These are phyloP conservation scores for Alligator mississippiensis DNA, from an alignment of 2,113 vertebrate genomes.

Conservation along the genomic window DNA sequence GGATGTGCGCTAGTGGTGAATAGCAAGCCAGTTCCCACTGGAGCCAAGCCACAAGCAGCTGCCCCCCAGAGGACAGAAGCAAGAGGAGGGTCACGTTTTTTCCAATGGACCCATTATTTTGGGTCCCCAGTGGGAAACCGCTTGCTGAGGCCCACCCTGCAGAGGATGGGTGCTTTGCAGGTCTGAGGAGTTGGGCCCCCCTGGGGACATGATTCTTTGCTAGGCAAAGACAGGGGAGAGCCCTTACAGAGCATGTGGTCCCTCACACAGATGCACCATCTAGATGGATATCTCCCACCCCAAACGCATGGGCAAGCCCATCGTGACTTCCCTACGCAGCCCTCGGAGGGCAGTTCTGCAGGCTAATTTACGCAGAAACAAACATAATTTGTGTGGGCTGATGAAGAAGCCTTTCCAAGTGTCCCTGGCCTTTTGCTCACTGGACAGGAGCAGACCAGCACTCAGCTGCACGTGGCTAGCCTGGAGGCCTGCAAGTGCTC, in stretches of 20 bases:
- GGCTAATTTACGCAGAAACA: background rate
- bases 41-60: background rate
- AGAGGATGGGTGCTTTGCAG: background rate
- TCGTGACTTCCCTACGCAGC: background rate
- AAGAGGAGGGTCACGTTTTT: background rate
- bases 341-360: background rate
- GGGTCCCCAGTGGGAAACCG: background rate
- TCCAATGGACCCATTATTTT: background rate
- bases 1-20: background rate
- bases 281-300: too few relatives aligned
- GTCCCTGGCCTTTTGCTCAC: background rate
- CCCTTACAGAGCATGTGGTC: background rate
- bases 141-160: background rate
- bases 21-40: background rate
- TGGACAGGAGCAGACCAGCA: background rate
- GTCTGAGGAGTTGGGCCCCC: background rate
- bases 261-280: background rate
- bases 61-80: background rate
- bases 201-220: too few relatives aligned
- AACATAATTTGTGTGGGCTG: background rate
- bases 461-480: background rate
- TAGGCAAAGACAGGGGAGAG: too few relatives aligned
- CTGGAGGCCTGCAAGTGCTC: background rate
- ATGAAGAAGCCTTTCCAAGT: background rate
- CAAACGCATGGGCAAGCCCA: too few relatives aligned